phyloP scores from a whole-genome alignment of 2,113 vertebrate genomes.

The Petroica traversi region DNA sequence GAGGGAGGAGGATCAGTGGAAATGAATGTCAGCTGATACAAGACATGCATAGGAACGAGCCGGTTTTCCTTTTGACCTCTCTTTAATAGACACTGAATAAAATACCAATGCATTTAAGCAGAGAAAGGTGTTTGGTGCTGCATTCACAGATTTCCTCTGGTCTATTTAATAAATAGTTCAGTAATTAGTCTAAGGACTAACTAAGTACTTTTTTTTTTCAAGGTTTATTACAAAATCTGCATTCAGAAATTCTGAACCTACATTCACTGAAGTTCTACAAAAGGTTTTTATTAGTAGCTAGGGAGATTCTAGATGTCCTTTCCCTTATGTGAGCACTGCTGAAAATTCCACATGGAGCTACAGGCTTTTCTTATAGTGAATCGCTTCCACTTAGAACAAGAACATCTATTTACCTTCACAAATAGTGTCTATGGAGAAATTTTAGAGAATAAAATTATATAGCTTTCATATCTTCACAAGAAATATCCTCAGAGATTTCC shows the following conservation, averaged over 20 bases:
- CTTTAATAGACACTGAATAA: not conserved
- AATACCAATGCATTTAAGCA: not conserved
- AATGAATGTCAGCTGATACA: not conserved
- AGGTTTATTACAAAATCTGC: not conserved
- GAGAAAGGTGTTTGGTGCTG: not conserved
- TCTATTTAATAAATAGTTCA: not conserved
- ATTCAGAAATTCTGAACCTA: not conserved
- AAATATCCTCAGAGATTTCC: not conserved
- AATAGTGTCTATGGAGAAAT: not conserved
- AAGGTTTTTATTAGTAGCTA: not conserved
- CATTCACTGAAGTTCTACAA: not conserved
- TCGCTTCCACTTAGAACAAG: not conserved
- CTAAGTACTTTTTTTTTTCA: not conserved
- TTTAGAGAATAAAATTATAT: not conserved
- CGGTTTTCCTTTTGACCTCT: not conserved
- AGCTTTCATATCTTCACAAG: not conserved
- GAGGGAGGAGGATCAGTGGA: not conserved
- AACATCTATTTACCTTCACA: not conserved
- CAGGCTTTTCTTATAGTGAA: not conserved
- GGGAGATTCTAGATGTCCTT: not conserved
- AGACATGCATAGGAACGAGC: not conserved
- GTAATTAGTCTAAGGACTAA: not conserved
- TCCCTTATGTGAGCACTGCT: not conserved
- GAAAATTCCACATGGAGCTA: not conserved
- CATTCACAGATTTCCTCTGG: not conserved